A percentile compares a stretch with the other conserved stretches of the same genome.
phyloP scores from a whole-genome alignment of 2,797 vertebrate genomes.

The Threskiornis aethiopicus region DNA sequence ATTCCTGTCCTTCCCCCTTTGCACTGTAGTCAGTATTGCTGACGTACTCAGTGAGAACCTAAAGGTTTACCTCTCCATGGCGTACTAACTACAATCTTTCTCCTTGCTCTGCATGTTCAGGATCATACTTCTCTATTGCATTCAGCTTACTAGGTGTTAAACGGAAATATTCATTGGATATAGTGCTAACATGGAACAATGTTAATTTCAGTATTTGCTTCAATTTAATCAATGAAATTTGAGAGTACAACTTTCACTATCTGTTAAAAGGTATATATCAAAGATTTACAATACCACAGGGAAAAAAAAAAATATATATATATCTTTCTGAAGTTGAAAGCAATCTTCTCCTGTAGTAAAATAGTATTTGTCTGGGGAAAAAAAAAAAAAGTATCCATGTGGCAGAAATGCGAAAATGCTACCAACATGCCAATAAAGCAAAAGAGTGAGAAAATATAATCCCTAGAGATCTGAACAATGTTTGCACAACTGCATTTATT shows the following conservation, averaged over 20 bases:
- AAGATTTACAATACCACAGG: neutral
- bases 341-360: neutral
- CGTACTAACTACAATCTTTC: neutral
- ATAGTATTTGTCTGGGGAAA: neutral
- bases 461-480: neutral
- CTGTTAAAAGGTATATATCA: neutral
- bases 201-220: neutral
- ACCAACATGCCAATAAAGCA: neutral
- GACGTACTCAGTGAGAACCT: neutral
- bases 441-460: neutral
- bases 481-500: neutral
- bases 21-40: neutral
- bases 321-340: neutral
- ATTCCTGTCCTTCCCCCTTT: neutral
- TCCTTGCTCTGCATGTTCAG: neutral
- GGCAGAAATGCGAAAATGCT: neutral
- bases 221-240: neutral
- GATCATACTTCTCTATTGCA: neutral
- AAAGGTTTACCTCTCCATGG: neutral
- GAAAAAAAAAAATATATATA: no score
- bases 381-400: neutral
- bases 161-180: neutral
- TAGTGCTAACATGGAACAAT: neutral
- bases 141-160: neutral
- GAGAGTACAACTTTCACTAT: neutral